A percentile compares a stretch with the other conserved stretches of the same genome.
Conservation (phyloP, 2,797 vertebrate species). For the Coracias cyanogaster region DNA sequence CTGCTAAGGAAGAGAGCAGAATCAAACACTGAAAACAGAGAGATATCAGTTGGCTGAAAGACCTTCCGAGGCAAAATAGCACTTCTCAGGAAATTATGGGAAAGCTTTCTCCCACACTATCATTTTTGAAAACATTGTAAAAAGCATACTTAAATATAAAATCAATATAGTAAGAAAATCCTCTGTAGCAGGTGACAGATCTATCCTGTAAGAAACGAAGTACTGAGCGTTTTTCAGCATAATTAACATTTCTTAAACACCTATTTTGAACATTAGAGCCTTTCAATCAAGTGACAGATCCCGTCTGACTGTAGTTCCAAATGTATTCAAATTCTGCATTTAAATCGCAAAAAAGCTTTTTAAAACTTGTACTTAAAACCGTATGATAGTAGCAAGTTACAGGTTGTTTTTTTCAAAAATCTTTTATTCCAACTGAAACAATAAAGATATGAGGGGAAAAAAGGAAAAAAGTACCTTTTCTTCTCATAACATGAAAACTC, state of each 20-base stretch:
- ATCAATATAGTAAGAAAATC: background rate
- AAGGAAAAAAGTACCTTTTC: background rate
- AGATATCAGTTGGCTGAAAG: background rate
- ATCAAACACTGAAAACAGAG: background rate
- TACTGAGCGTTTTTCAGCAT: background rate
- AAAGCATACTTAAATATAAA: background rate
- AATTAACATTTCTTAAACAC: background rate
- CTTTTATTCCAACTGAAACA: background rate
- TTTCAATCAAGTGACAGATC: background rate
- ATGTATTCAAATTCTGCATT: background rate
- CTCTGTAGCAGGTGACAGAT: background rate
- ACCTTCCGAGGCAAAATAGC: background rate
- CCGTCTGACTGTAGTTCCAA: background rate
- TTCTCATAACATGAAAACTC: background rate
- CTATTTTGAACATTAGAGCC: background rate
- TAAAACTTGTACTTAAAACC: background rate
- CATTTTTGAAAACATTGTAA: background rate
- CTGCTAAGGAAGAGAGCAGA: background rate
- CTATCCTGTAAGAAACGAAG: background rate
- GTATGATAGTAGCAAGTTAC: background rate
- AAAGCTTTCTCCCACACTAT: background rate
- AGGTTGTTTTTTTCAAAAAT: background rate
- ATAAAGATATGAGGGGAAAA: background rate
- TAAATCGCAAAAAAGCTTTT: fast-evolving
- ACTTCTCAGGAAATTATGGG: background rate